A percentile compares a stretch with the other conserved stretches of the same genome.
Conservation (phyloP, 2,888 invertebrate species). For the Spodoptera littoralis region DNA sequence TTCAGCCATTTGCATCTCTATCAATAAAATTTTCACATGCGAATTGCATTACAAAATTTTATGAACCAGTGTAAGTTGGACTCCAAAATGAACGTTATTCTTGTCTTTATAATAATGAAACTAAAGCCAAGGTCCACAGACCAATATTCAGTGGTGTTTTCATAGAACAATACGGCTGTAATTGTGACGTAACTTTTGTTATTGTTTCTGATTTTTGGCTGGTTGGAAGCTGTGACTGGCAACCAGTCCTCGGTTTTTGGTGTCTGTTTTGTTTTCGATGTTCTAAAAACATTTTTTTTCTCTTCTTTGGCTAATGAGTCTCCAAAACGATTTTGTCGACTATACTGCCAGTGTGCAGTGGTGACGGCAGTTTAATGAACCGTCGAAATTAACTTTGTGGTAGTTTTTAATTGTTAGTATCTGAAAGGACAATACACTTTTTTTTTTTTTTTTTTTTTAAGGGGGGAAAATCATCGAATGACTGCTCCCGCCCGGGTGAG, state of each 20-base stretch:
- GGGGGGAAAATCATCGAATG: too few relatives aligned
- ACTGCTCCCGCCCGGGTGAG: too few relatives aligned
- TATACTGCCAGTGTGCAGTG: too few relatives aligned
- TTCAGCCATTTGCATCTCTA: constrained; percentile 43
- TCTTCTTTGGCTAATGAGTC: not conserved
- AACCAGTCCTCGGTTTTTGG: constrained; percentile 39
- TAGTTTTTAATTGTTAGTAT: too few relatives aligned
- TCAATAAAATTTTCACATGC: constrained; percentile 38
- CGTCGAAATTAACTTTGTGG: too few relatives aligned
- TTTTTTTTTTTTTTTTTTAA: too few relatives aligned
- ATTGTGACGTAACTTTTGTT: constrained; percentile 75
- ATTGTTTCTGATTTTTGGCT: constrained; percentile 68
- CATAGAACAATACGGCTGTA: constrained; percentile 66
- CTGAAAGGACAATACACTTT: too few relatives aligned
- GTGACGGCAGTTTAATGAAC: too few relatives aligned
- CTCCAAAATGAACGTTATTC: constrained; percentile 20
- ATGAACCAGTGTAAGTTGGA: constrained; percentile 41
- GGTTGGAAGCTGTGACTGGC: constrained; percentile 58
- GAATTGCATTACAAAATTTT: constrained; percentile 43
- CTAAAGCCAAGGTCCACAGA: constrained; percentile 37
- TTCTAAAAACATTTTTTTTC: constrained; percentile 1
- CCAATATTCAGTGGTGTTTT: constrained; percentile 59
- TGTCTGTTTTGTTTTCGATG: constrained; percentile 19
- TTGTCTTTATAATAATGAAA: constrained; percentile 11
- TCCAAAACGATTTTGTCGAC: too few relatives aligned